phyloP scores from a whole-genome alignment of 2,797 vertebrate genomes.

The Scomberomorus guttatus region DNA sequence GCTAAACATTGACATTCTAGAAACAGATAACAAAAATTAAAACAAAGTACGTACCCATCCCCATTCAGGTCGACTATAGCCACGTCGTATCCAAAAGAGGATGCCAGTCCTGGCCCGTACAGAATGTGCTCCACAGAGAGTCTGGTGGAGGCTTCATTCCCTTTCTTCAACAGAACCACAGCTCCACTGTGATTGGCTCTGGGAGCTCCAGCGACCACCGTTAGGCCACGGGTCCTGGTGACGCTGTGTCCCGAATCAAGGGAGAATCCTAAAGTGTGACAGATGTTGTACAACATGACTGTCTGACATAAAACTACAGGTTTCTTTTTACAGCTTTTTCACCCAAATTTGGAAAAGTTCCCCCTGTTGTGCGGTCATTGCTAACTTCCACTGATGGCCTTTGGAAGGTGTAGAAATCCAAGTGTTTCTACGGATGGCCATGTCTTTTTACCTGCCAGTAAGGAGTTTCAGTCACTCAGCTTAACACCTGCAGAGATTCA shows the following conservation, averaged over 20 bases:
- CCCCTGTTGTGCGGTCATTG: neutral
- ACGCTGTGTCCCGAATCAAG: constrained; percentile 94
- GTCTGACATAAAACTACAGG: neutral
- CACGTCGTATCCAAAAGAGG: constrained; percentile 97
- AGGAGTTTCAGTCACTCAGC: neutral
- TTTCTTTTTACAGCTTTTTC: neutral
- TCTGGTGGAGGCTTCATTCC: constrained; percentile 72
- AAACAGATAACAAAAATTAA: neutral
- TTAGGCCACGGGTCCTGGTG: constrained; percentile 86
- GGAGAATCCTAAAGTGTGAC: constrained; percentile 90
- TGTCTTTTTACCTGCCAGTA: neutral
- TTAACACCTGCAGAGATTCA: neutral
- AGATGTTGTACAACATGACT: neutral
- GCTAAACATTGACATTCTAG: neutral
- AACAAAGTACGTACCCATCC: constrained; percentile 87
- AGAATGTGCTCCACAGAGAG: constrained; percentile 88
- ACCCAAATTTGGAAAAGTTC: neutral
- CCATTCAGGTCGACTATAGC: constrained; percentile 95
- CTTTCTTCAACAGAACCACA: constrained; percentile 91
- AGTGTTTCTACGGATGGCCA: neutral
- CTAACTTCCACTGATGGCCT: neutral
- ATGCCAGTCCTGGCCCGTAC: constrained; percentile 93
- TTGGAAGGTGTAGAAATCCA: neutral
- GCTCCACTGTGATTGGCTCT: constrained; percentile 95
- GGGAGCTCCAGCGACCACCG: constrained; percentile 96